These are phyloP conservation scores for Trimorus sp. DNA, from an alignment of 2,888 invertebrate genomes.

Conservation along the genomic window DNA sequence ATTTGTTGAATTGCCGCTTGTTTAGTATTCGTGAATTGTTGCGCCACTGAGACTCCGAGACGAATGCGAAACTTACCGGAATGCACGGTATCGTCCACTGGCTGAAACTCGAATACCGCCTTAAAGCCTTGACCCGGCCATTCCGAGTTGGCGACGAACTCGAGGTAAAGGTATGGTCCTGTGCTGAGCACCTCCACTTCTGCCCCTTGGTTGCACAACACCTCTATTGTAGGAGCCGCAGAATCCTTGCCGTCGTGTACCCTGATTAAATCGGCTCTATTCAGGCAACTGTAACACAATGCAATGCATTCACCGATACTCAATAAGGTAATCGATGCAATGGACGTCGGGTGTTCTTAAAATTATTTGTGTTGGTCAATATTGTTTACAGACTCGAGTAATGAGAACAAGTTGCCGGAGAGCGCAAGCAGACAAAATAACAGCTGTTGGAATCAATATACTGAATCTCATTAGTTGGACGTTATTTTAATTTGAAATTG, in stretches of 20 bases:
- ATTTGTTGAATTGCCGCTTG: constrained; percentile 30
- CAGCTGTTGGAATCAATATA: too few species aligned
- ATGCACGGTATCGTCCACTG: constrained; percentile 82
- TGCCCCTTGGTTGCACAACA: constrained; percentile 91
- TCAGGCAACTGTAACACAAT: constrained; percentile 87
- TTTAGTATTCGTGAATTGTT: constrained; percentile 30
- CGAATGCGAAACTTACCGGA: constrained; percentile 65
- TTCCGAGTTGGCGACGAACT: constrained; percentile 92
- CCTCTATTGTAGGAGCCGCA: constrained; percentile 88
- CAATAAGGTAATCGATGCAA: constrained; percentile 36
- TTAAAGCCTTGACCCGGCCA: constrained; percentile 91
- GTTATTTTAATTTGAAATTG: too few species aligned
- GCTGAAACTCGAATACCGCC: constrained; percentile 88
- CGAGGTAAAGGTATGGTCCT: constrained; percentile 90
- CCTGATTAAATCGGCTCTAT: constrained; percentile 91
- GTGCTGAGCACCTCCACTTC: constrained; percentile 91
- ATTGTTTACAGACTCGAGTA: too few species aligned
- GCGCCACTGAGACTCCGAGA: constrained; percentile 11
- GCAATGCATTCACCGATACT: constrained; percentile 66
- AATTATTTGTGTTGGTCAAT: too few species aligned
- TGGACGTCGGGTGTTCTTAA: constrained; percentile 1
- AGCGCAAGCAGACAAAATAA: too few species aligned
- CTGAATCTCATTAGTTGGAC: too few species aligned
- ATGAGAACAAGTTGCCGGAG: too few species aligned
- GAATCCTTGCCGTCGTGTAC: constrained; percentile 91